Evolutionary conservation across 2,797 vertebrate genomes (phyloP).

Genomic region (Brachymystax lenok): DNA sequence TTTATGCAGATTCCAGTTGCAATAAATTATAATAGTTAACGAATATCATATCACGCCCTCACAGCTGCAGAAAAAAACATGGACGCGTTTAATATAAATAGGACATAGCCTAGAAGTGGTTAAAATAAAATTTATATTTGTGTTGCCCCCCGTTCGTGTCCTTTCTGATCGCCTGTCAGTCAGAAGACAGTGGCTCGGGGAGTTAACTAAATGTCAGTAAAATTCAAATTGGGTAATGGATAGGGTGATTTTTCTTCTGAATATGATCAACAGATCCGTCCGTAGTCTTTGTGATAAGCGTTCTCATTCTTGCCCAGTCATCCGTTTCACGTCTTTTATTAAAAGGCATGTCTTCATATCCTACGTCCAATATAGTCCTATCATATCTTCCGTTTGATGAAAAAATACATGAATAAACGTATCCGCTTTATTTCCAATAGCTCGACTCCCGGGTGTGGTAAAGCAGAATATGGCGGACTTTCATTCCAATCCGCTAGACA

Average conservation of each 20-base stretch:
- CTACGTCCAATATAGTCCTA: conserved; percentile 24
- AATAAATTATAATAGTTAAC: conserved; percentile 19
- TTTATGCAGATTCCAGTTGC: conserved; percentile 54
- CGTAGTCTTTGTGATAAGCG: conserved; percentile 50
- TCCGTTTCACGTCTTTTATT: conserved; percentile 5
- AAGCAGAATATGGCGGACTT: conserved; percentile 88
- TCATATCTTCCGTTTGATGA: conserved; percentile 30
- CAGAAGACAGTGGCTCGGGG: conserved; percentile 40
- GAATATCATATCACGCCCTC: conserved; percentile 51
- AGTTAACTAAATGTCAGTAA: conserved; percentile 41
- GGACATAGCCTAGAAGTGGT: conserved; percentile 42
- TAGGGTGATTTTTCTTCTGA: conserved; percentile 69
- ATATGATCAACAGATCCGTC: conserved; percentile 73
- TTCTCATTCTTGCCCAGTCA: conserved; percentile 49
- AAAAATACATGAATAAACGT: conserved; percentile 39
- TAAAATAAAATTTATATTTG: conserved; percentile 51
- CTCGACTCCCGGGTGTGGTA: conserved; percentile 84
- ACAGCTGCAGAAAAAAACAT: conserved; percentile 57
- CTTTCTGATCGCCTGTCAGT: conserved; percentile 39
- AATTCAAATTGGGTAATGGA: conserved; percentile 54
- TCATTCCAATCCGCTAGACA: conserved; percentile 69
- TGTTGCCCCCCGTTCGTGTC: conserved; percentile 38
- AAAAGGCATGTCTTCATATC: conserved; percentile 21
- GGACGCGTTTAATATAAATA: conserved; percentile 56
- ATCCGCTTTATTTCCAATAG: conserved; percentile 64